Evolutionary conservation across 1,140 invertebrate genomes (phyloP).

Genomic region (Asbolus verrucosus): DNA sequence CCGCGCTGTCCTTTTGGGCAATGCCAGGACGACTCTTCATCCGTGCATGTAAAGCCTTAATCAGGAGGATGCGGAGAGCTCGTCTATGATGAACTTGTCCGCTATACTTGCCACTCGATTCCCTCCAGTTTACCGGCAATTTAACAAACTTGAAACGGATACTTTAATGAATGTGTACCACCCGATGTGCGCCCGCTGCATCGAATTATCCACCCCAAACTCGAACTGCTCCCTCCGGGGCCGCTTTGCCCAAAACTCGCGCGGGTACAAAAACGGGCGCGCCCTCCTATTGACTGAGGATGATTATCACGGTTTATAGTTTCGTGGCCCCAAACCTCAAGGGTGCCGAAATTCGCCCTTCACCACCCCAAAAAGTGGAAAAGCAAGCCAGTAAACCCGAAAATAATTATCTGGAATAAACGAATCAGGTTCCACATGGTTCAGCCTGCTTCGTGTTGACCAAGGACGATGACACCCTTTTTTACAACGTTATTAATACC

Average conservation of each 20-base stretch:
- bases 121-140: constrained; percentile 24
- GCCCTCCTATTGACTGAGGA: not conserved
- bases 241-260: constrained; percentile 1
- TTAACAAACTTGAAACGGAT: constrained; percentile 16
- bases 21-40: constrained; percentile 27
- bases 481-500: too few species aligned
- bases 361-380: too few species aligned
- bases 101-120: not conserved
- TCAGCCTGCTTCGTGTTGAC: too few species aligned
- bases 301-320: too few species aligned
- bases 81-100: constrained; percentile 1
- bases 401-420: not conserved
- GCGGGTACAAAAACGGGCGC: constrained; percentile 10
- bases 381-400: not conserved
- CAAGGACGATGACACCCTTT: too few species aligned
- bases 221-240: constrained; percentile 9
- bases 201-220: constrained; percentile 17
- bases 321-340: too few species aligned
- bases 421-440: not conserved
- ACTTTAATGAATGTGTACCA: constrained; percentile 19
- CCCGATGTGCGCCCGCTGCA: constrained; percentile 5
- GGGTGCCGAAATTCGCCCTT: too few species aligned
- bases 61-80: constrained; percentile 24
- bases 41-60: constrained; percentile 34
- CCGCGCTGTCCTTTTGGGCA: constrained; percentile 29